These are phyloP conservation scores for Nerophis lumbriciformis DNA, from an alignment of 2,113 vertebrate species.

Conservation along the genomic window DNA sequence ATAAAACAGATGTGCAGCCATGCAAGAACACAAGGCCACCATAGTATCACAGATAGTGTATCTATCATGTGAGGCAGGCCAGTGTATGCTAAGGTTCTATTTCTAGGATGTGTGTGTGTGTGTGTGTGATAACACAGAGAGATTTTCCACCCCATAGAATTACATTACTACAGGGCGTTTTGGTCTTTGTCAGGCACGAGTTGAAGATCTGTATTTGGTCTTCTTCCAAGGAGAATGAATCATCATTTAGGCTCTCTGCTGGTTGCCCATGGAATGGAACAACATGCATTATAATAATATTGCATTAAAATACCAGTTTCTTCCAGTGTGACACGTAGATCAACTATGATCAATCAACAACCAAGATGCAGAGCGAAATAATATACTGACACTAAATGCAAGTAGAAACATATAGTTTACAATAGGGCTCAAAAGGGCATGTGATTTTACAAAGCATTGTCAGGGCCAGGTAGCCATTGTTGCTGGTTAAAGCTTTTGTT, in stretches of 20 bases:
- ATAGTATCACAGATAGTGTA: constrained; percentile 1
- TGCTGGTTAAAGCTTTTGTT: too few species aligned
- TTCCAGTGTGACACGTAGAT: background rate
- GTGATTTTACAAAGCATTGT: too few species aligned
- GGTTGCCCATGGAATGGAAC: background rate
- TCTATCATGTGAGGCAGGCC: constrained; percentile 26
- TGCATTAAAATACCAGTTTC: background rate
- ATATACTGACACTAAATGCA: too few species aligned
- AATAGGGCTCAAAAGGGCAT: too few species aligned
- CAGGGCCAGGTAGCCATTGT: too few species aligned
- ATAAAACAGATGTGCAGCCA: constrained; percentile 33
- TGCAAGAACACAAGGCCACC: constrained; percentile 15
- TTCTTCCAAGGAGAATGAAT: background rate
- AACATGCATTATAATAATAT: background rate
- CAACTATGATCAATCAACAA: background rate
- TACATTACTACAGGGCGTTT: too few species aligned
- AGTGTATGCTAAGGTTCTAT: background rate
- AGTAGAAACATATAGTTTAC: too few species aligned
- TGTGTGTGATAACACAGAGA: background rate
- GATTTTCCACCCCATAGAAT: background rate
- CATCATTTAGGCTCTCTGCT: background rate
- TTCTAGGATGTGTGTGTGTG: background rate
- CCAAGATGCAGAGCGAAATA: too few species aligned
- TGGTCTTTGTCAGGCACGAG: background rate
- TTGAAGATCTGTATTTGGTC: background rate